Evolutionary conservation across 2,888 invertebrate genomes (phyloP).

Genomic region (Tanypteryx hageni): DNA sequence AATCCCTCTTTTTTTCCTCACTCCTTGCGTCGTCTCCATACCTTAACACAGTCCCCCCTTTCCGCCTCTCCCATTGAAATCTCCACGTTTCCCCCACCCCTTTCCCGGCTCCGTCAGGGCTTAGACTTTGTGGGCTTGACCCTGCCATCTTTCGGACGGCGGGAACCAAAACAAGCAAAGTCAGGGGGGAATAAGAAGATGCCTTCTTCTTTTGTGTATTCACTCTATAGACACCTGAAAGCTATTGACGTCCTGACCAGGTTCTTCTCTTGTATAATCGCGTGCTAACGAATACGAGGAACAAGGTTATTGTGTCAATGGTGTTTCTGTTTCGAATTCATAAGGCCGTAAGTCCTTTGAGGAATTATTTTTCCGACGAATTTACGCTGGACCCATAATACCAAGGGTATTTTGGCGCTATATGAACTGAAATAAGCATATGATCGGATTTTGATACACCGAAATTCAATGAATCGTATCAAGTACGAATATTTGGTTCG

Average conservation of each 20-base stretch:
- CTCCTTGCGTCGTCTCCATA: not conserved
- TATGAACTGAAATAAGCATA: not conserved
- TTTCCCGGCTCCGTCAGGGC: not conserved
- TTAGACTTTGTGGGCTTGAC: not conserved
- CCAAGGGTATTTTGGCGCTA: not conserved
- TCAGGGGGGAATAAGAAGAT: slow-evolving; percentile 18
- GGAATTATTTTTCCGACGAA: not conserved
- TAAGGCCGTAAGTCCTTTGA: not conserved
- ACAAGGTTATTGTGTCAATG: slow-evolving; percentile 31
- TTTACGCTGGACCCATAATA: not conserved
- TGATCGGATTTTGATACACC: not conserved
- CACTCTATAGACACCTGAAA: slow-evolving; percentile 10
- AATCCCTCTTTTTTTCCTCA: not conserved
- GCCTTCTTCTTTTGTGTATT: slow-evolving; percentile 4
- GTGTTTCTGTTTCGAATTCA: not conserved
- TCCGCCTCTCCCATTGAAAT: no score
- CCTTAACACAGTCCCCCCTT: no score
- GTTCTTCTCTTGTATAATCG: not conserved
- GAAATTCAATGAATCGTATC: not conserved
- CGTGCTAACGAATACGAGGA: slow-evolving; percentile 23
- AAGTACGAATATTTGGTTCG: no score
- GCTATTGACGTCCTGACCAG: not conserved
- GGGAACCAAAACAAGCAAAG: slow-evolving; percentile 1
- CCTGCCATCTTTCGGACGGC: not conserved
- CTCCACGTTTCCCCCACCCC: not conserved